Evolutionary conservation across 2,888 invertebrate genomes (phyloP).

Genomic region (Ophioninae sp.): DNA sequence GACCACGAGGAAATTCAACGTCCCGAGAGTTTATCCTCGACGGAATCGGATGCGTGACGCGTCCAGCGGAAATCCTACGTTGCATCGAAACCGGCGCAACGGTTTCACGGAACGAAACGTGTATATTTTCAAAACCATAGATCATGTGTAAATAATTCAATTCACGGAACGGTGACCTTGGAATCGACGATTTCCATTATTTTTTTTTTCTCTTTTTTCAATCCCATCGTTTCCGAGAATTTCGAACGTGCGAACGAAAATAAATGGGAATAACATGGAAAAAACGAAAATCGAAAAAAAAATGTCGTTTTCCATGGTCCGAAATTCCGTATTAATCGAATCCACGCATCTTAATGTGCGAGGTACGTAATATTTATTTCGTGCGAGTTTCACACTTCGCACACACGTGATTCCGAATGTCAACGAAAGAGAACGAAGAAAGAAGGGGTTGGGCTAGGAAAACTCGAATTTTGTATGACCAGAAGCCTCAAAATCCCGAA

Average conservation of each 20-base stretch:
- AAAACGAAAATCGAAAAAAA: conserved; percentile 5
- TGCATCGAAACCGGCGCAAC: conserved; percentile 5
- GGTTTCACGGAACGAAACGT: conserved; percentile 31
- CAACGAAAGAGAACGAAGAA: conserved; percentile 11
- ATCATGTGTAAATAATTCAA: conserved; percentile 39
- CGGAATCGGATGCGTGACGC: neutral
- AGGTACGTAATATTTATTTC: conserved; percentile 56
- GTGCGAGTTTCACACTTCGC: conserved; percentile 52
- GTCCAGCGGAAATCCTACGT: conserved; percentile 1
- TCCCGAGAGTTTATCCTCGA: neutral
- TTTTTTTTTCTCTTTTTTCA: neutral
- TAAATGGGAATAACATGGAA: neutral
- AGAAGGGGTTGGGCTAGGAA: too few species aligned
- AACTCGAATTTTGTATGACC: too few species aligned
- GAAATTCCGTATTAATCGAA: conserved; percentile 25
- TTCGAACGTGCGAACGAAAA: conserved; percentile 10
- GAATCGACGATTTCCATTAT: conserved; percentile 3
- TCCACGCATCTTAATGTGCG: conserved; percentile 13
- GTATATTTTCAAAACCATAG: conserved; percentile 36
- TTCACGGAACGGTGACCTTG: neutral
- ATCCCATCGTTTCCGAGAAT: neutral
- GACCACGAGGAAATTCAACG: conserved; percentile 14
- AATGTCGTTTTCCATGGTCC: neutral
- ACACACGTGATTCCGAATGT: conserved; percentile 45
- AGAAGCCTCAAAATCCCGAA: too few species aligned